Base-by-base conservation (phyloP, 2,113 vertebrate genomes). In the Hippoglossus stenolepis region DNA sequence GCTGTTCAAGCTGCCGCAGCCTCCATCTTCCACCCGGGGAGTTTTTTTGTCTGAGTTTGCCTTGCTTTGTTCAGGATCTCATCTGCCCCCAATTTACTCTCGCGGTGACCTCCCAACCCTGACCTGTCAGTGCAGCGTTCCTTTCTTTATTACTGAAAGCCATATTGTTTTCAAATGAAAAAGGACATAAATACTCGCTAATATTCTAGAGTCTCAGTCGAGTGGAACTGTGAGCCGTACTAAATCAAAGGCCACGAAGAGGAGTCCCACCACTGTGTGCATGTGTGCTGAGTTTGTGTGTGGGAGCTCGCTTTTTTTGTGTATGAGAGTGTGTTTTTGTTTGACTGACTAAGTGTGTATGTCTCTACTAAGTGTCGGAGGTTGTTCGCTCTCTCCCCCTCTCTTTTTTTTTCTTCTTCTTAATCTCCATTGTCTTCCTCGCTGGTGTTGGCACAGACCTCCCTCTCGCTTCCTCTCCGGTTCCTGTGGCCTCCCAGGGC, bases 61-160 rank as follows among this genome's bases (percentile, higher is more conserved):
- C 84, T 91, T 45, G 89, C 88, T 93, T 92, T 91, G 90, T 95
- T 92, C 43, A 72, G 79, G 77, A 91, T 94, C 92, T 97, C 96
- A 97, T 96, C 97, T 98, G 96, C 96, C 96, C 97, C 94, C 94
- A 97, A 97, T 98, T 97, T 97, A 96, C 95, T 97, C 93, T 92
- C 81, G 89, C 90, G 51, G 91, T 96, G 97, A 98, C 97, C 97
- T 95, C 77, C 70, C 90, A 95, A 96, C 97, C 96, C 93, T 90
- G 91, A 84, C 94, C 94, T 94, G 93, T 97, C 94, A 89, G 77
- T 83, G 79, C 87, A 75, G 88, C 85, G 88, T 84, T 93, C 89
- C 90, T 89, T 90, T 93, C 93, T 91, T 92, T 91, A 93, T 92
- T 89, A 82, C 86, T 82, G 80, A 90, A 92, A 90, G 89, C 85